These are phyloP conservation scores for Diorhabda carinulata DNA, from an alignment of 1,140 invertebrate species.

Conservation along the genomic window DNA sequence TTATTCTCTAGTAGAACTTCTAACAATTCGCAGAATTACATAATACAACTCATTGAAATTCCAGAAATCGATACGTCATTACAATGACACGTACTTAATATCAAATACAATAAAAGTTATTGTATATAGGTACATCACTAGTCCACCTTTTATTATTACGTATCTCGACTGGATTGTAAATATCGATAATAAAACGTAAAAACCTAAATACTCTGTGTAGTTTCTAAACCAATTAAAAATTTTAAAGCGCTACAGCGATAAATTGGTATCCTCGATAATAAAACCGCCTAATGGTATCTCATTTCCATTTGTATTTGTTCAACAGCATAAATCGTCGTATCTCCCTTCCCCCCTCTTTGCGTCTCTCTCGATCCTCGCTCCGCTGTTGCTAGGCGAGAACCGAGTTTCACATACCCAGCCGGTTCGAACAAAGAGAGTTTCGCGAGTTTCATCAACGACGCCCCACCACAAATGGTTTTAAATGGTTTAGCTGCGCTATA, in stretches of 20 bases:
- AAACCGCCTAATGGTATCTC: conserved; percentile 15
- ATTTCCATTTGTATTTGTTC: conserved; percentile 23
- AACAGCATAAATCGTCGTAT: conserved; percentile 15
- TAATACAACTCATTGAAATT: too few relatives aligned
- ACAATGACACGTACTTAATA: too few relatives aligned
- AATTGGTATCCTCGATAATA: conserved; percentile 14
- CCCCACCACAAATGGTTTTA: conserved; percentile 26
- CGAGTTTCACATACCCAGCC: conserved; percentile 23
- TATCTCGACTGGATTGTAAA: neutral
- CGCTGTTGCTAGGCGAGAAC: conserved; percentile 27
- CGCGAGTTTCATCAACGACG: conserved; percentile 27
- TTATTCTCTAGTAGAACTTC: too few relatives aligned
- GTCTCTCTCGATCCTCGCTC: conserved; percentile 5
- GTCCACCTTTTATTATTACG: neutral
- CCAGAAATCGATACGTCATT: too few relatives aligned
- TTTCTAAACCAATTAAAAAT: conserved; percentile 16
- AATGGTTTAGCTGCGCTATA: conserved; percentile 34
- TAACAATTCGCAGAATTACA: too few relatives aligned
- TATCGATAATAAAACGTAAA: conserved; percentile 11
- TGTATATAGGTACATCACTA: neutral
- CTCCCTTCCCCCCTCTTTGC: conserved; percentile 3
- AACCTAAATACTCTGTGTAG: neutral
- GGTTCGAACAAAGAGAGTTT: conserved; percentile 34
- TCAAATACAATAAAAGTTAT: too few relatives aligned
- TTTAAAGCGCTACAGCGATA: conserved; percentile 19